phyloP scores from a whole-genome alignment of 2,888 invertebrate genomes.

The Drosophila mercatorum region DNA sequence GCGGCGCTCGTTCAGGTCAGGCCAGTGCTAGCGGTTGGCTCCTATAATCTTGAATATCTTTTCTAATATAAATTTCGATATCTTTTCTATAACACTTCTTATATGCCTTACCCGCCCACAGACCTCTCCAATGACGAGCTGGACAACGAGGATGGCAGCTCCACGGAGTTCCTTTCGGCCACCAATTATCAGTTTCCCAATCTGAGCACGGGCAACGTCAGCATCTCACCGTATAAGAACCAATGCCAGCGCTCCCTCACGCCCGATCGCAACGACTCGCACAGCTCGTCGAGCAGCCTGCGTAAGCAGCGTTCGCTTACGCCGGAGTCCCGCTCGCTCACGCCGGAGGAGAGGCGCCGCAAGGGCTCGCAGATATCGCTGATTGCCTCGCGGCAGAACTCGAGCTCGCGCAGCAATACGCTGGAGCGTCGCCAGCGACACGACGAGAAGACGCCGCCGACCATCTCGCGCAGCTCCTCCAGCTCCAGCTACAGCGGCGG shows the following conservation, averaged over 20 bases:
- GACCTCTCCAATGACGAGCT: conserved; percentile 87
- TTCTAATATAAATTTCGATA: too few species aligned
- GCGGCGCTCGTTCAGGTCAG: conserved; percentile 84
- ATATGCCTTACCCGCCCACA: conserved; percentile 12
- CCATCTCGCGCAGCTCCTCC: conserved; percentile 84
- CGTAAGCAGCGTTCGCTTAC: conserved; percentile 84
- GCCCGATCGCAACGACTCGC: conserved; percentile 84
- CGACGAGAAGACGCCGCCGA: conserved; percentile 79
- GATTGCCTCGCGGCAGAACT: conserved; percentile 82
- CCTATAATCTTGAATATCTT: too few species aligned
- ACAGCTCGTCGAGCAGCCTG: conserved; percentile 83
- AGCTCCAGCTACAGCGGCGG: conserved; percentile 84
- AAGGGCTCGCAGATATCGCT: conserved; percentile 81
- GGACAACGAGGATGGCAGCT: conserved; percentile 85
- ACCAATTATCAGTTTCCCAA: conserved; percentile 78
- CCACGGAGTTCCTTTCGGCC: conserved; percentile 82
- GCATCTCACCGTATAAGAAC: conserved; percentile 80
- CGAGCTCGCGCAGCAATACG: conserved; percentile 83
- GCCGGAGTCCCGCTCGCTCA: conserved; percentile 84
- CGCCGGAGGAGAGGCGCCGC: conserved; percentile 83
- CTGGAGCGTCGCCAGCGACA: conserved; percentile 82
- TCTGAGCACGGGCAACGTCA: conserved; percentile 40
- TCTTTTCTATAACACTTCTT: too few species aligned
- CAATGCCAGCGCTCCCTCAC: conserved; percentile 84
- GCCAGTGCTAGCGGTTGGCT: too few species aligned